These are phyloP conservation scores for Platycnemis pennipes DNA, from an alignment of 2,888 invertebrate genomes.

Conservation along the genomic window DNA sequence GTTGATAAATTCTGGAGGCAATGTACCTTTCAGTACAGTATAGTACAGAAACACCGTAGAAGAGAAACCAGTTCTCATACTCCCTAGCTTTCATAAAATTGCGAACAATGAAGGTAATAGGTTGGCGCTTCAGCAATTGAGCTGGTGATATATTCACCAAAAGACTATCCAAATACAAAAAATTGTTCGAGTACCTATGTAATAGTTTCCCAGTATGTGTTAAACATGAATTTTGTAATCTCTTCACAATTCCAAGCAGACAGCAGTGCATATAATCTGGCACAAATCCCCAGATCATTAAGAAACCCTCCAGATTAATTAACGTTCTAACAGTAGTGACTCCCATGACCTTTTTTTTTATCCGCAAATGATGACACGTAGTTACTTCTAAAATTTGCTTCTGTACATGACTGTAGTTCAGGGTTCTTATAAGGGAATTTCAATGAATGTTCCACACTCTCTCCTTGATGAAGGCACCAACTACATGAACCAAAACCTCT, in stretches of 20 bases:
- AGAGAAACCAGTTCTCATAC: slow-evolving; percentile 1
- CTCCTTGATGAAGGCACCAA: neutral
- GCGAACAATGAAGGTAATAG: neutral
- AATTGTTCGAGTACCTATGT: neutral
- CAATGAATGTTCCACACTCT: neutral
- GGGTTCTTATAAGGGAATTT: neutral
- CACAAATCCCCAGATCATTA: neutral
- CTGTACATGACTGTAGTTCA: neutral
- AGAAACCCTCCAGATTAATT: neutral
- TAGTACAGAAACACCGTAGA: neutral
- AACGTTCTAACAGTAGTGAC: neutral
- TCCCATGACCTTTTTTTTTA: neutral
- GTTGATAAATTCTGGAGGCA: neutral
- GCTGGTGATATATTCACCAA: neutral
- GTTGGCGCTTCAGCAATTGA: neutral
- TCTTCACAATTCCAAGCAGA: neutral
- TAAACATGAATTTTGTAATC: neutral
- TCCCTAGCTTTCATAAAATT: neutral
- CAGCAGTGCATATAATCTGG: neutral
- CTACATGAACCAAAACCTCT: neutral
- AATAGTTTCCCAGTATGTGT: neutral
- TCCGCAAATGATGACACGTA: neutral
- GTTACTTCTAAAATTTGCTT: neutral
- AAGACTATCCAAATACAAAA: neutral
- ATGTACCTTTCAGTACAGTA: neutral